These are phyloP conservation scores for Ctena decussata DNA, from an alignment of 2,888 invertebrate genomes.

Conservation along the genomic window DNA sequence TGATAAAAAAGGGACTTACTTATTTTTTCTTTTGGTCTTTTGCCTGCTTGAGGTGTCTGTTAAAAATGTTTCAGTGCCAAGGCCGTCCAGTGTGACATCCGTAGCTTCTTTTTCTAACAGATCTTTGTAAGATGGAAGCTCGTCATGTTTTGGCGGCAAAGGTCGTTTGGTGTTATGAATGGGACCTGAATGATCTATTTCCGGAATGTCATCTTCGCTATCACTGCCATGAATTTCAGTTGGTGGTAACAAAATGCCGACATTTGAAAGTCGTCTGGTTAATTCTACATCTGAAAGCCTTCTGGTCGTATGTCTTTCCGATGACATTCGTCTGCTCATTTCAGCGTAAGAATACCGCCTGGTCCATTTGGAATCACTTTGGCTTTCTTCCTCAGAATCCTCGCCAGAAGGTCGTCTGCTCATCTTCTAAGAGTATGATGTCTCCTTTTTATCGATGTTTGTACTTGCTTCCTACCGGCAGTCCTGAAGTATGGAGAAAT, in stretches of 20 bases:
- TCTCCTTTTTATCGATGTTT: too few species aligned
- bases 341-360: neutral
- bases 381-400: neutral
- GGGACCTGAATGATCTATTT: conserved; percentile 55
- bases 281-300: neutral
- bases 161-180: conserved; percentile 42
- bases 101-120: conserved; percentile 15
- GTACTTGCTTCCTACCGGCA: too few species aligned
- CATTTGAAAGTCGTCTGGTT: neutral
- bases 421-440: too few species aligned
- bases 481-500: too few species aligned
- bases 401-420: neutral
- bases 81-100: neutral
- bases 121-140: conserved; percentile 21
- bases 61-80: neutral
- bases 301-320: neutral
- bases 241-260: neutral
- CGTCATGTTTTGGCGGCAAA: neutral
- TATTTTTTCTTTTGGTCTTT: neutral
- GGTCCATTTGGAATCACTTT: neutral
- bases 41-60: neutral
- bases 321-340: neutral
- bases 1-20: too few species aligned
- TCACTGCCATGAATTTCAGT: neutral
- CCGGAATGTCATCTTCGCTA: conserved; percentile 50